Conservation (phyloP, 1,140 invertebrate genomes). For the Trichomalopsis sarcophagae region DNA sequence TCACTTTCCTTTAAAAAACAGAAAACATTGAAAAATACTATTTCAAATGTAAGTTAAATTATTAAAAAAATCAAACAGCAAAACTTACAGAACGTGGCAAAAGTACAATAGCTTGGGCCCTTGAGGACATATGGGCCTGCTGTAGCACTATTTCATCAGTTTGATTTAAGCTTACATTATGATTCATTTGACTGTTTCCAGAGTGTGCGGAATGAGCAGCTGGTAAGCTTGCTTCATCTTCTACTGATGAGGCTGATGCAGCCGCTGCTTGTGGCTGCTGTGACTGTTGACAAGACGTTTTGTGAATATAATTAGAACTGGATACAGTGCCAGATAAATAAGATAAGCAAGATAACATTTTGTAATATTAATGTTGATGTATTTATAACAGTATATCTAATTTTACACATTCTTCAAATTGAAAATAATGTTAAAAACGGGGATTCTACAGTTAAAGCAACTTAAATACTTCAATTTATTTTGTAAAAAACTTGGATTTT, state of each 20-base stretch:
- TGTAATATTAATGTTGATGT: background rate
- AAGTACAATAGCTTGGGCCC: slow-evolving; percentile 16
- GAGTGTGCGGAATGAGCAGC: slow-evolving; percentile 24
- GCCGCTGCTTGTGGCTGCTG: slow-evolving; percentile 18
- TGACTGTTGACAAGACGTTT: slow-evolving; percentile 23
- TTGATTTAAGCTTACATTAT: slow-evolving; percentile 22
- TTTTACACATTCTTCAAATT: too few species aligned
- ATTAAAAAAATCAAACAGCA: background rate
- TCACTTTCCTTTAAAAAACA: slow-evolving; percentile 63
- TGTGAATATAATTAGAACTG: slow-evolving; percentile 35
- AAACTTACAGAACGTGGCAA: slow-evolving; percentile 16
- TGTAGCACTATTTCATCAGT: slow-evolving; percentile 21
- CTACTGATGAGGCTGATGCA: slow-evolving; percentile 4
- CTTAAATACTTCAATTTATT: background rate
- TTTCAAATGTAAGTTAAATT: background rate
- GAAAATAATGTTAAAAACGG: too few species aligned
- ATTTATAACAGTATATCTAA: background rate
- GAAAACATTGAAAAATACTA: slow-evolving; percentile 1
- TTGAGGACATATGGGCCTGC: slow-evolving; percentile 33
- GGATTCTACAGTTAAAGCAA: too few species aligned
- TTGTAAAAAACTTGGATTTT: background rate
- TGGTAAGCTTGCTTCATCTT: slow-evolving; percentile 32
- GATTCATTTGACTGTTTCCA: slow-evolving; percentile 21
- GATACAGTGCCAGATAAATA: background rate
- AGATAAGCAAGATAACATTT: slow-evolving; percentile 24